These are phyloP conservation scores for Lysandra coridon DNA, from an alignment of 2,888 invertebrate species.

Conservation along the genomic window DNA sequence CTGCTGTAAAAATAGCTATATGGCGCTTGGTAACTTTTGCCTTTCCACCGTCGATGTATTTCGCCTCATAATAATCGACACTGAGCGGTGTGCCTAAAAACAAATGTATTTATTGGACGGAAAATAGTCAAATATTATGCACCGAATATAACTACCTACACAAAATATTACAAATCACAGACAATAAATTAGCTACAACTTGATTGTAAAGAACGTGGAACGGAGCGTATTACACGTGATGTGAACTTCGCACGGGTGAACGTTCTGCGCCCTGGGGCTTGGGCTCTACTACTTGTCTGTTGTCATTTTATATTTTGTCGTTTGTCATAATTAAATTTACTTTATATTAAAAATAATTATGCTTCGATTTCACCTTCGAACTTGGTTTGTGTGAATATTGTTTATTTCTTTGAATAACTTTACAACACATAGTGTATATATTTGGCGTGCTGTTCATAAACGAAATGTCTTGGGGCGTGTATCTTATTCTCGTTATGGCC, in stretches of 20 bases:
- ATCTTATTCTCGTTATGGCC: conserved; percentile 62
- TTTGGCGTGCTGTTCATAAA: conserved; percentile 36
- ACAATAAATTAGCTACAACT: neutral
- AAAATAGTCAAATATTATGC: neutral
- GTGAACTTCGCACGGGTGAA: conserved; percentile 17
- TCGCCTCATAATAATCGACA: neutral
- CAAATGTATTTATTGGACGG: neutral
- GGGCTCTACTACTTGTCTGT: conserved; percentile 32
- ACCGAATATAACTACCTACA: neutral
- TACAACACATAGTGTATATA: conserved; percentile 9
- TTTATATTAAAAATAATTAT: conserved; percentile 31
- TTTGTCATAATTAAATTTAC: conserved; percentile 27
- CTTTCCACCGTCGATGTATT: neutral
- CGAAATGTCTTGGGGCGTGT: conserved; percentile 57
- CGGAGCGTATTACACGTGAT: conserved; percentile 29
- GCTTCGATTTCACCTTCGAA: conserved; percentile 33
- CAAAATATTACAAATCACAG: neutral
- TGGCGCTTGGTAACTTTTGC: no score
- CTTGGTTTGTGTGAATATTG: conserved; percentile 33
- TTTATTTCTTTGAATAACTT: conserved; percentile 29
- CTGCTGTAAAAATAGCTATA: no score
- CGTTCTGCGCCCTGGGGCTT: conserved; percentile 27
- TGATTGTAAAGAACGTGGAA: neutral
- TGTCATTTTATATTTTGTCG: conserved; percentile 34
- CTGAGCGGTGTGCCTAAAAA: neutral